Evolutionary conservation across 2,888 invertebrate species (phyloP), one percentile per base, ranked within the genome.

Genomic region (Syrphus vitripennis): DNA sequence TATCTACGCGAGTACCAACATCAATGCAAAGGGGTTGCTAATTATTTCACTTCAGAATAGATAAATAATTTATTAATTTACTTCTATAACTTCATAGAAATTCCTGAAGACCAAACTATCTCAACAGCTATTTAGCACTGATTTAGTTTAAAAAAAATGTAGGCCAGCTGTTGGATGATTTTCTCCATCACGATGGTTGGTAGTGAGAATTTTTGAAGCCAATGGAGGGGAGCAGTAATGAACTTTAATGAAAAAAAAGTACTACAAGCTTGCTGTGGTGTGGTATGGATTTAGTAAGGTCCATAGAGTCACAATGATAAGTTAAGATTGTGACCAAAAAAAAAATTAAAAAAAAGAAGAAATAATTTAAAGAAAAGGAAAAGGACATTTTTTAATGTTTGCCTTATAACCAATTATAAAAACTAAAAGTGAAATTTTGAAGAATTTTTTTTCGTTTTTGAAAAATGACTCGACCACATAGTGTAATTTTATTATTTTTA

Each of bases 61-160:
- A 42, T 53, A 14, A 6, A 42, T 21, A 24, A 24, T 24, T 55
- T 57, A 57, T 31, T 34, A 26, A 59, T 34, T 21, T 59, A 59
- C 57, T 71, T 48, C 81, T 71, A n/a, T n/a, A 63, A 29, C 31
- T 74, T 29, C 9, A 50, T 63, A 19, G 19, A 57, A 34, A 12
- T 9, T 50, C 29, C 45, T 34, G 45, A 34, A 63, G 69, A 45
- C 37, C 48, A 80, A 59, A 76, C 53, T n/a, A n/a, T 75, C 57
- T 77, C 67, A 26, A 77, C 53, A 42, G 50, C 70, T 55, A 65
- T 78, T 86, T 82, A 82, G 72, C 81, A 77, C 29, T 74, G 81
- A 86, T 81, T 82, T 77, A 82, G 72, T 69, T 86, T n/a, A n/a
- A n/a, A 59, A 34, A 77, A 70, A 82, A 86, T 82, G 63, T 86